phyloP scores from a whole-genome alignment of 2,113 vertebrate genomes.

The Ictalurus furcatus region DNA sequence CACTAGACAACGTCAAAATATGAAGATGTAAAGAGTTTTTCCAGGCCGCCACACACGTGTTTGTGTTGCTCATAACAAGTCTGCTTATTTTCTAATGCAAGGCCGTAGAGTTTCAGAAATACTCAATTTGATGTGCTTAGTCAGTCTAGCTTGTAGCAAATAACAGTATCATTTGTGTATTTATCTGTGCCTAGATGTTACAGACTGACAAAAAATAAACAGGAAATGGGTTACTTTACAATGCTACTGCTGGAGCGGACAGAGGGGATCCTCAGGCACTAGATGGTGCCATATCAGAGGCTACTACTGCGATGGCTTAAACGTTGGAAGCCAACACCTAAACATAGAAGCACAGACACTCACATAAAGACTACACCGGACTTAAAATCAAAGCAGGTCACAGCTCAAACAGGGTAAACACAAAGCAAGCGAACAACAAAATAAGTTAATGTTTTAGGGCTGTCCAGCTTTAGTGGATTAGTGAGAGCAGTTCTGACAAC shows the following conservation, averaged over 20 bases:
- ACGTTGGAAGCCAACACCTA: background rate
- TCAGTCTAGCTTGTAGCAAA: background rate
- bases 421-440: background rate
- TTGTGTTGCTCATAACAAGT: background rate
- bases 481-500: background rate
- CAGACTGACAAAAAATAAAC: background rate
- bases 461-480: background rate
- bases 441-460: no score
- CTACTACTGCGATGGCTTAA: background rate
- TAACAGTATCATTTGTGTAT: background rate
- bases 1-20: background rate
- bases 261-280: slow-evolving; percentile 14
- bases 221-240: background rate
- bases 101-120: background rate
- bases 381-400: background rate
- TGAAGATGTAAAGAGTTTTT: background rate
- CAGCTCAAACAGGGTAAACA: background rate
- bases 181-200: background rate
- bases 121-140: background rate
- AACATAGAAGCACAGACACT: background rate
- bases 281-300: slow-evolving; percentile 36
- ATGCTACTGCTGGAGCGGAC: background rate
- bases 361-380: background rate
- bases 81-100: background rate
- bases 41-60: background rate